Base-by-base conservation (phyloP, 2,888 invertebrate genomes). In the Drosophila maculinotata region DNA sequence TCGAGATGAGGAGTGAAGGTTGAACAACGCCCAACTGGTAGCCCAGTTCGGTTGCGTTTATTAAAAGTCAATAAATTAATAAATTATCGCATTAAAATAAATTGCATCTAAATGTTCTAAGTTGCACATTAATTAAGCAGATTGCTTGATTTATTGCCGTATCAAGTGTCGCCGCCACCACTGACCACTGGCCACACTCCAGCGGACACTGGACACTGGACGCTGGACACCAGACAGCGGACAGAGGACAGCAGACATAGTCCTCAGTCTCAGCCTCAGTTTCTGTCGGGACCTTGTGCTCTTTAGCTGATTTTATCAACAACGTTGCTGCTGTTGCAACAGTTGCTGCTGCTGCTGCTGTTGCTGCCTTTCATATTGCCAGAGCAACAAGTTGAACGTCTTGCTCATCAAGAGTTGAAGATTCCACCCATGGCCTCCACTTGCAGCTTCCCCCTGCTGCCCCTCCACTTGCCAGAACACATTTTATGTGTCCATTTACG, bases 71-170 rank as follows among this genome's bases (percentile, higher is more conserved):
- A 91, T 91, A 91, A 91, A 91, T 91, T 91, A 90, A 91, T 91
- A 91, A 91, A 91, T 91, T 91, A 91, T 91, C 91, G 90, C 87
- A 90, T 91, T 91, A 91, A 91, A 90, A 89, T 90, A 90, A 90
- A 91, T 90, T 90, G 90, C 91, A 90, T 88, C 90, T 91, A 91
- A 91, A 91, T 90, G 90, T 90, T 90, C 89, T 90, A 89, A 90
- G 91, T 89, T 91, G 90, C 90, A 91, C 91, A 91, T 91, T 91
- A 91, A 91, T 91, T 91, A 91, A 91, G 89, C 85, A 90, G 90
- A 91, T 91, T 90, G 90, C 90, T 91, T 91, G 91, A 91, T 91
- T 91, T 91, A 91, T 91, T 87, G 89, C 87, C 89, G 86, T 90
- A 90, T 91, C 91, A 89, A 90, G 89, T 91, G 90, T 89, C 91